Conservation (phyloP, 2,113 vertebrate genomes). For the Chelonoidis abingdonii region DNA sequence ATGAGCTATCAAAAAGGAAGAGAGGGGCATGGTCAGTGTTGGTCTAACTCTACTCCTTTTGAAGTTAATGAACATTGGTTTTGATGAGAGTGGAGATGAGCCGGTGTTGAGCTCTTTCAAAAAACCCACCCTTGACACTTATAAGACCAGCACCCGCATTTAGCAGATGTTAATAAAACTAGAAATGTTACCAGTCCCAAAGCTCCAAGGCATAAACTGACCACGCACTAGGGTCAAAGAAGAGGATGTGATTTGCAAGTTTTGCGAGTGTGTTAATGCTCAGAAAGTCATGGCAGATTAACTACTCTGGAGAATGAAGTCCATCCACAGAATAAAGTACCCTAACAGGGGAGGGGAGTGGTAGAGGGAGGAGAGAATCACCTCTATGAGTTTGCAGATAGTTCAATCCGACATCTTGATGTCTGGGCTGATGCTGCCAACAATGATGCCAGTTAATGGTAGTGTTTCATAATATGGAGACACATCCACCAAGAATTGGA, state of each 20-base stretch:
- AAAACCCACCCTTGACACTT: not conserved
- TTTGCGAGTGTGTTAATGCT: not conserved
- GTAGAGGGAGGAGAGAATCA: not conserved
- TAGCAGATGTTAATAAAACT: not conserved
- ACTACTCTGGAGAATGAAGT: not conserved
- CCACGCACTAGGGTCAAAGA: not conserved
- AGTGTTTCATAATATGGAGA: fast-evolving
- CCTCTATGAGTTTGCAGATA: not conserved
- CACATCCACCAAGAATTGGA: not conserved
- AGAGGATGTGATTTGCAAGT: not conserved
- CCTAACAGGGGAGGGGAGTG: not conserved
- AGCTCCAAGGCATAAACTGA: not conserved
- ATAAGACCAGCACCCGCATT: not conserved
- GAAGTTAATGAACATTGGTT: not conserved
- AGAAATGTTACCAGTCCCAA: not conserved
- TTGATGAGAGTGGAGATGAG: not conserved
- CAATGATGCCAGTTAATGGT: not conserved
- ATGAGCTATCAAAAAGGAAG: not conserved
- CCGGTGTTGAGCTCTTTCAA: not conserved
- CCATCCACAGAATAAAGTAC: not conserved
- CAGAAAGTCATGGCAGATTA: not conserved
- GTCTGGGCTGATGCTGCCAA: not conserved
- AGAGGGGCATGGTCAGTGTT: not conserved
- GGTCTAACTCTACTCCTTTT: not conserved
- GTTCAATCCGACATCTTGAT: not conserved